A percentile compares a stretch with the other conserved stretches of the same genome.
Evolutionary conservation across 2,113 vertebrate genomes (phyloP).

Genomic region (Coptodon rendalli): DNA sequence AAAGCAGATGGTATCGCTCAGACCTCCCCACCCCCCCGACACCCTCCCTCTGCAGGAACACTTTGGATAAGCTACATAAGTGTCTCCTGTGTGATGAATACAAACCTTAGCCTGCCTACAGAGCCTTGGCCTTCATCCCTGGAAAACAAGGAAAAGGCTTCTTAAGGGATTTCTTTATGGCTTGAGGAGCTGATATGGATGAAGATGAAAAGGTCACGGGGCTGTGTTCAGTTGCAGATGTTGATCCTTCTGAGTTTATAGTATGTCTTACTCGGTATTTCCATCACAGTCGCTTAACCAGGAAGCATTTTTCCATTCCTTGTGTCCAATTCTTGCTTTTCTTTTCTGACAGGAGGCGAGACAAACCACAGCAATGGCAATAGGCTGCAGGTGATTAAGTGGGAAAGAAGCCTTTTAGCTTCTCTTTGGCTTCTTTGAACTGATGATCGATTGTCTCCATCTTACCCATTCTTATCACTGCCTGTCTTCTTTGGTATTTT

Average conservation of each 20-base stretch:
- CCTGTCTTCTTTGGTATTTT: neutral
- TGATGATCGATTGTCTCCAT: neutral
- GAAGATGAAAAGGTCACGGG: conserved; percentile 6
- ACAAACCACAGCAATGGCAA: neutral
- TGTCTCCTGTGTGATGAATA: conserved; percentile 45
- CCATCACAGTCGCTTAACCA: neutral
- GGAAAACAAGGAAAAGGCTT: conserved; percentile 3
- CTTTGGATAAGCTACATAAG: conserved; percentile 51
- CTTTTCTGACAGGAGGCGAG: neutral
- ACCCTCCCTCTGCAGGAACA: neutral
- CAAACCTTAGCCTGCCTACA: conserved; percentile 10
- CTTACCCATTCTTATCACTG: neutral
- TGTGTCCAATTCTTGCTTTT: neutral
- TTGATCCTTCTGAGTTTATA: neutral
- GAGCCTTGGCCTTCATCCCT: neutral
- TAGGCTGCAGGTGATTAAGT: neutral
- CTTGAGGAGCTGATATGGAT: conserved; percentile 7
- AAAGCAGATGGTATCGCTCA: conserved; percentile 67
- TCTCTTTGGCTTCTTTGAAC: neutral
- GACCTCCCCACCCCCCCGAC: neutral
- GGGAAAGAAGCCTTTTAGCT: neutral
- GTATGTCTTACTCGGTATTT: neutral
- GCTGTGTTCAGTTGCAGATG: neutral
- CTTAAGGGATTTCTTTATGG: conserved; percentile 2
- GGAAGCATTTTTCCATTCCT: neutral